A percentile compares a stretch with the other conserved stretches of the same genome.
These are phyloP conservation scores for Pollenia griseotomentosa DNA, from an alignment of 2,888 invertebrate genomes.

Conservation along the genomic window DNA sequence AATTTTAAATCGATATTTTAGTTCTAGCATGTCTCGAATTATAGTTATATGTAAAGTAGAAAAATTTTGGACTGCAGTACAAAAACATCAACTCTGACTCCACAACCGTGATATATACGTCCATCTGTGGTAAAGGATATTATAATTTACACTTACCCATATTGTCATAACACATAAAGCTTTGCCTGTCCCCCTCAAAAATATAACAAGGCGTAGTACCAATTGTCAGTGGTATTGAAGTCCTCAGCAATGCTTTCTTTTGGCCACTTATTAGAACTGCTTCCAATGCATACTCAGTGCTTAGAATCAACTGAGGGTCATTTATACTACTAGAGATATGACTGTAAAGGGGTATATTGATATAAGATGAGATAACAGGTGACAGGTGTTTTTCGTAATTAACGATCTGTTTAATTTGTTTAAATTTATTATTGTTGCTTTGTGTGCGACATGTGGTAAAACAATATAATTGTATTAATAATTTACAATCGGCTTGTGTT, in stretches of 20 bases:
- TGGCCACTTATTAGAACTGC: slow-evolving; percentile 40
- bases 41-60: no score
- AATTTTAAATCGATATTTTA: no score
- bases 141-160: slow-evolving; percentile 43
- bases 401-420: slow-evolving; percentile 57
- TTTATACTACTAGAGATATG: slow-evolving; percentile 20
- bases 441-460: slow-evolving; percentile 44
- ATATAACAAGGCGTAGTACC: slow-evolving; percentile 57
- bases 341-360: slow-evolving; percentile 57
- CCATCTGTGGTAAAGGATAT: no score
- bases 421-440: slow-evolving; percentile 15
- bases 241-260: slow-evolving; percentile 37
- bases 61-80: no score
- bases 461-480: slow-evolving; percentile 60
- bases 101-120: no score
- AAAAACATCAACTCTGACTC: no score
- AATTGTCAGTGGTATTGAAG: slow-evolving; percentile 48
- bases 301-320: slow-evolving; percentile 26
- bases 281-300: slow-evolving; percentile 42
- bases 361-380: not conserved
- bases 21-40: no score
- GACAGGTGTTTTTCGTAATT: slow-evolving; percentile 47
- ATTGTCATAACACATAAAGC: slow-evolving; percentile 60
- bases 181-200: not conserved
- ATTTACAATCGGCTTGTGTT: slow-evolving; percentile 52